A percentile compares a stretch with the other conserved stretches of the same genome.
phyloP scores from a whole-genome alignment of 2,113 vertebrate genomes.

The Corydoras sp. region DNA sequence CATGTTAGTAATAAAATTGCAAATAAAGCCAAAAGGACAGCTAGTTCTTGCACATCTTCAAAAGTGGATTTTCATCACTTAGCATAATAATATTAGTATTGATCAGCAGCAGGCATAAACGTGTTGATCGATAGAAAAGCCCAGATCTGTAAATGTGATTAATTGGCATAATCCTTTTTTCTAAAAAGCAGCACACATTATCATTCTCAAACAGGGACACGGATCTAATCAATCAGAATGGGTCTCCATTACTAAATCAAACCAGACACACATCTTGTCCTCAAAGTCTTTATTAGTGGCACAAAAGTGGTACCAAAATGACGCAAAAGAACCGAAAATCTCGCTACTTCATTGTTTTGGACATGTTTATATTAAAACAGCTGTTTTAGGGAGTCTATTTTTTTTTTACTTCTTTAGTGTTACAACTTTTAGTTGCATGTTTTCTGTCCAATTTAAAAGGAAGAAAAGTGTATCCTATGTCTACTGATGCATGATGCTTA shows the following conservation, averaged over 20 bases:
- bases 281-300: too few species aligned
- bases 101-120: conserved; percentile 65
- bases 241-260: conserved; percentile 40
- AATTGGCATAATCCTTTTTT: conserved; percentile 84
- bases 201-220: conserved; percentile 64
- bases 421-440: too few species aligned
- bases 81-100: conserved; percentile 82
- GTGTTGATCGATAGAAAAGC: conserved; percentile 75
- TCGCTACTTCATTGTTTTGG: too few species aligned
- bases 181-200: conserved; percentile 64
- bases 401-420: too few species aligned
- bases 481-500: too few species aligned
- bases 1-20: background rate
- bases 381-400: too few species aligned
- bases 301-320: too few species aligned
- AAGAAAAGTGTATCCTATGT: too few species aligned
- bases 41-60: conserved; percentile 54
- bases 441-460: too few species aligned
- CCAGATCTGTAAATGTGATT: conserved; percentile 86
- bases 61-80: conserved; percentile 80
- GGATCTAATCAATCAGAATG: conserved; percentile 55
- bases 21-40: background rate
- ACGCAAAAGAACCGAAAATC: too few species aligned
- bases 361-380: too few species aligned
- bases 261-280: too few species aligned